These are phyloP conservation scores for Sclerodermus sp. DNA, from an alignment of 2,888 invertebrate genomes.

Conservation along the genomic window DNA sequence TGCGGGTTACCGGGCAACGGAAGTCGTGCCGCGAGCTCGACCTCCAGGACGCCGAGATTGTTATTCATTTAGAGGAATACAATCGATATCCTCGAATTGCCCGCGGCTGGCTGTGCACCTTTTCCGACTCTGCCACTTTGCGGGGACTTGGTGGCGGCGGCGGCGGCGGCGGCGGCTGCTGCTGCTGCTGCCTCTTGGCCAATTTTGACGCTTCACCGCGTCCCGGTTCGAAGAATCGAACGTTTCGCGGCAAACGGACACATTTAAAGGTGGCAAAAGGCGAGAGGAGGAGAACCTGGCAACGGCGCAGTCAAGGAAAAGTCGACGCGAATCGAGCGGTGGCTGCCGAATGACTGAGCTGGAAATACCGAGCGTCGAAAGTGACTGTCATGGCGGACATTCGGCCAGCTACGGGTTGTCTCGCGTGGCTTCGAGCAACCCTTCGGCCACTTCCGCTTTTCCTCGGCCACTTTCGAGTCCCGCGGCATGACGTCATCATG, in stretches of 20 bases:
- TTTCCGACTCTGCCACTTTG: too few relatives aligned
- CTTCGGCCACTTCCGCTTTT: too few relatives aligned
- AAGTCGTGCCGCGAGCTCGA: constrained; percentile 48
- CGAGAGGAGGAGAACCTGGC: neutral
- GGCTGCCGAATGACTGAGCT: constrained; percentile 44
- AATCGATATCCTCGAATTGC: constrained; percentile 24
- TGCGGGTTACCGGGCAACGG: constrained; percentile 41
- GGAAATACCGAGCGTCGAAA: constrained; percentile 19
- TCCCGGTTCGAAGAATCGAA: neutral
- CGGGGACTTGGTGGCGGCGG: too few relatives aligned
- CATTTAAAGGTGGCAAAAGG: neutral
- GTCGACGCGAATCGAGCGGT: constrained; percentile 26
- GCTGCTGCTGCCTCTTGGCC: too few relatives aligned
- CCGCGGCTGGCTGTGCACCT: too few relatives aligned
- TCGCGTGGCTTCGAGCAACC: constrained; percentile 22
- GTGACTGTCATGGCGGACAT: constrained; percentile 17
- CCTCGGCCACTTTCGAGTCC: constrained; percentile 44
- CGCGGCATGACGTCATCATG: constrained; percentile 47
- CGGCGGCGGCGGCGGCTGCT: too few relatives aligned
- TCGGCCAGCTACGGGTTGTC: constrained; percentile 12
- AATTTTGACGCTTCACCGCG: neutral
- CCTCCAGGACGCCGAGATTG: constrained; percentile 48
- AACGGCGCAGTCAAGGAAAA: constrained; percentile 5
- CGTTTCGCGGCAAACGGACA: neutral
- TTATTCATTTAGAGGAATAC: constrained; percentile 47